phyloP scores from a whole-genome alignment of 1,140 invertebrate genomes.

The Drosophila setifemur region DNA sequence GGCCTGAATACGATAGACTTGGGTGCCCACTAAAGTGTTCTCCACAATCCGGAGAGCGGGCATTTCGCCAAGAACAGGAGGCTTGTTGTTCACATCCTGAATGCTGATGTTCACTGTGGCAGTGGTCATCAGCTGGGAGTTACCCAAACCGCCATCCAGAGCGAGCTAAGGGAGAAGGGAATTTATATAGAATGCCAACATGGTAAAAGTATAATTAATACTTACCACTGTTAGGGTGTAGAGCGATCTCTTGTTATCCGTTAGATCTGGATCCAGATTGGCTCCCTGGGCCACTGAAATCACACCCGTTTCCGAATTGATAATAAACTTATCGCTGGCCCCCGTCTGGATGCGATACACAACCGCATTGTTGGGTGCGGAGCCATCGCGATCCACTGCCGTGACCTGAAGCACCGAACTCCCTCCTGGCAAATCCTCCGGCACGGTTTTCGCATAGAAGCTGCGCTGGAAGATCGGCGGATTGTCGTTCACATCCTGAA shows the following conservation, averaged over 20 bases:
- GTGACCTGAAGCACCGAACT: slow-evolving; percentile 91
- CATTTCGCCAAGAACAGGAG: slow-evolving; percentile 88
- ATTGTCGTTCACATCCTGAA: slow-evolving; percentile 95
- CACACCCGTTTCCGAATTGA: slow-evolving; percentile 91
- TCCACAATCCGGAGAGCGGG: slow-evolving; percentile 86
- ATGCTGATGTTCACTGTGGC: slow-evolving; percentile 92
- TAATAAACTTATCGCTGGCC: slow-evolving; percentile 95
- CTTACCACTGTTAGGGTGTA: slow-evolving; percentile 87
- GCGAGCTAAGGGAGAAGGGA: slow-evolving; percentile 85
- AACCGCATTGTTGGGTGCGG: slow-evolving; percentile 92
- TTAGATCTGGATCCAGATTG: slow-evolving; percentile 94
- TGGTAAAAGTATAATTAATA: too few relatives aligned
- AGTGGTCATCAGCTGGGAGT: slow-evolving; percentile 87
- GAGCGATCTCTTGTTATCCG: slow-evolving; percentile 87
- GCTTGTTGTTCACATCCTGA: slow-evolving; percentile 95
- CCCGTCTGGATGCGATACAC: slow-evolving; percentile 94
- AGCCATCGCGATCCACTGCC: slow-evolving; percentile 92
- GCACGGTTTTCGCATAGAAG: slow-evolving; percentile 89
- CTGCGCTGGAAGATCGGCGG: slow-evolving; percentile 90
- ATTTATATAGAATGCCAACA: background rate
- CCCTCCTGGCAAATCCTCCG: slow-evolving; percentile 91
- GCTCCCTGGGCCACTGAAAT: slow-evolving; percentile 94
- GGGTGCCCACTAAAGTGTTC: slow-evolving; percentile 89
- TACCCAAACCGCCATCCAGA: slow-evolving; percentile 93
- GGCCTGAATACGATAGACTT: slow-evolving; percentile 88